phyloP scores from a whole-genome alignment of 2,113 vertebrate genomes.

The Chunga burmeisteri region DNA sequence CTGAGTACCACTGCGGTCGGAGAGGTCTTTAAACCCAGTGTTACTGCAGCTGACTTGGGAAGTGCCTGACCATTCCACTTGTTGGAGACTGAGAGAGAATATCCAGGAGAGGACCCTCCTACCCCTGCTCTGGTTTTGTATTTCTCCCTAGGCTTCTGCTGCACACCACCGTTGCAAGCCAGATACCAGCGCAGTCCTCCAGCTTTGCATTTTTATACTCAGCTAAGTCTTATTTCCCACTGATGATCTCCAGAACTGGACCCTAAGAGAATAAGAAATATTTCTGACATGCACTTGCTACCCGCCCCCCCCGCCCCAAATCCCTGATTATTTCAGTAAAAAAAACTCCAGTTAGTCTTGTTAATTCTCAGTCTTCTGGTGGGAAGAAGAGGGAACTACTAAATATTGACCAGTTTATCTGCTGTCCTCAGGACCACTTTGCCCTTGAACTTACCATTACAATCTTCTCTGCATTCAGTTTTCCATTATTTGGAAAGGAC shows the following conservation, averaged over 20 bases:
- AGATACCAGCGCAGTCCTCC: not conserved
- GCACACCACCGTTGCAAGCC: not conserved
- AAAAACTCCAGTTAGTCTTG: not conserved
- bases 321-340: not conserved
- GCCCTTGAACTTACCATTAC: not conserved
- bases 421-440: not conserved
- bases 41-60: not conserved
- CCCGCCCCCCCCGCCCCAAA: no score
- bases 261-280: not conserved
- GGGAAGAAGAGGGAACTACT: not conserved
- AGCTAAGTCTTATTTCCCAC: not conserved
- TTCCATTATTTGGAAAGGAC: not conserved
- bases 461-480: not conserved
- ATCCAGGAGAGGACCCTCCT: not conserved
- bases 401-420: not conserved
- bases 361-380: not conserved
- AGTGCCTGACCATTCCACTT: not conserved
- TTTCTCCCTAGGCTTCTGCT: not conserved
- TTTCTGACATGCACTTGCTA: not conserved
- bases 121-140: not conserved
- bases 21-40: not conserved
- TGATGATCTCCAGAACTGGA: not conserved
- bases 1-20: not conserved
- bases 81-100: not conserved
- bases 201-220: not conserved